A percentile compares a stretch with the other conserved stretches of the same genome.
phyloP scores from a whole-genome alignment of 2,888 invertebrate species.

The Metellina segmentata region DNA sequence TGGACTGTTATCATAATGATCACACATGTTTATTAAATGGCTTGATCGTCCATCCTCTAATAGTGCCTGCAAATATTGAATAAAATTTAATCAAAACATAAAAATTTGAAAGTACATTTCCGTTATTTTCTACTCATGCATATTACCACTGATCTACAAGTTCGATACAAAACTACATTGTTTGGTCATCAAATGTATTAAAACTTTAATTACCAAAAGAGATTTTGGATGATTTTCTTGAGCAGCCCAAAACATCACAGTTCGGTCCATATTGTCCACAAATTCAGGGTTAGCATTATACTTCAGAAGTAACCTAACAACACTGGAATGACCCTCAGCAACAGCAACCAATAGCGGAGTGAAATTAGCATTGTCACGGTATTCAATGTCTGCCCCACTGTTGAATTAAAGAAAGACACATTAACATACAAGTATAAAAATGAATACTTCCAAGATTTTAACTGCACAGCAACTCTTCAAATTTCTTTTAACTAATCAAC shows the following conservation, averaged over 20 bases:
- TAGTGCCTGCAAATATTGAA: conserved; percentile 79
- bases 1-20: conserved; percentile 82
- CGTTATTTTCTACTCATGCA: background rate
- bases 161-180: too few relatives aligned
- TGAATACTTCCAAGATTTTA: background rate
- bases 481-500: too few relatives aligned
- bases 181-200: background rate
- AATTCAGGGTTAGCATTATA: conserved; percentile 79
- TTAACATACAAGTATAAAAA: background rate
- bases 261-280: conserved; percentile 82
- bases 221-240: conserved; percentile 81
- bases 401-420: background rate
- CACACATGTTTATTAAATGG: conserved; percentile 81
- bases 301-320: conserved; percentile 91
- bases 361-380: conserved; percentile 81
- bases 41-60: conserved; percentile 79
- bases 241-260: conserved; percentile 81
- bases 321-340: conserved; percentile 95
- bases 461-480: background rate
- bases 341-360: conserved; percentile 99
- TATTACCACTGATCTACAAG: background rate
- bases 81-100: background rate
- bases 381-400: conserved; percentile 81
- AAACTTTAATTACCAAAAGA: conserved; percentile 79
- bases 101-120: background rate